A percentile compares a stretch with the other conserved stretches of the same genome.
These are phyloP conservation scores for Lathamus discolor DNA, from an alignment of 2,113 vertebrate genomes.

Conservation along the genomic window DNA sequence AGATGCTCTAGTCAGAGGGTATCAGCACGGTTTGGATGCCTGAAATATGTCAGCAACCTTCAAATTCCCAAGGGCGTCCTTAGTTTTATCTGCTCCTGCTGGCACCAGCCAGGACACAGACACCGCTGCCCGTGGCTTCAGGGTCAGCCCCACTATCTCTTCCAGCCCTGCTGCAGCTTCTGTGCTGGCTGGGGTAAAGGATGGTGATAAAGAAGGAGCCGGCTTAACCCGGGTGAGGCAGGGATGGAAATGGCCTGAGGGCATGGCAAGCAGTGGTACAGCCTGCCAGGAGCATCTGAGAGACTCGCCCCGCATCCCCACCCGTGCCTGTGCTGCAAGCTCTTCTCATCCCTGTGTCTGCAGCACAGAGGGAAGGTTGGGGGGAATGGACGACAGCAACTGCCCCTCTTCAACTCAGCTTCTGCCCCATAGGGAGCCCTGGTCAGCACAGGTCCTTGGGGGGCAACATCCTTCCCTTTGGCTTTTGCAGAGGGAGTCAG, in stretches of 20 bases:
- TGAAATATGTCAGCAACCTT: neutral
- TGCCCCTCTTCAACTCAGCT: neutral
- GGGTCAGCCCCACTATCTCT: neutral
- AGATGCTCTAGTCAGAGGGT: neutral
- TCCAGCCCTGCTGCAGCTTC: neutral
- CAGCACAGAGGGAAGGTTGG: rapidly evolving
- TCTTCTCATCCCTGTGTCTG: neutral
- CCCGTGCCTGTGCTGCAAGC: rapidly evolving
- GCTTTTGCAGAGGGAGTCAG: neutral
- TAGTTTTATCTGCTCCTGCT: neutral
- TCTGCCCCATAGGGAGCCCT: neutral
- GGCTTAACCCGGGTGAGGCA: neutral
- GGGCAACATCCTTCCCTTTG: rapidly evolving
- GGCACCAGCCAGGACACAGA: neutral
- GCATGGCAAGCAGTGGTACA: neutral
- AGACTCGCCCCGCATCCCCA: neutral
- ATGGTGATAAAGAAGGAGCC: neutral
- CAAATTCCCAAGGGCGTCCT: neutral
- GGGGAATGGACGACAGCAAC: neutral
- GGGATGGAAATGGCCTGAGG: rapidly evolving
- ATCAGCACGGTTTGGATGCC: neutral
- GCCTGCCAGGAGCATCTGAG: neutral
- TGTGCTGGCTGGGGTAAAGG: neutral
- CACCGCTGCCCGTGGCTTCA: rapidly evolving
- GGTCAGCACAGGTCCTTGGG: neutral